A percentile compares a stretch with the other conserved stretches of the same genome.
These are phyloP conservation scores for Agonum fuliginosum DNA, from an alignment of 2,888 invertebrate species.

Conservation along the genomic window DNA sequence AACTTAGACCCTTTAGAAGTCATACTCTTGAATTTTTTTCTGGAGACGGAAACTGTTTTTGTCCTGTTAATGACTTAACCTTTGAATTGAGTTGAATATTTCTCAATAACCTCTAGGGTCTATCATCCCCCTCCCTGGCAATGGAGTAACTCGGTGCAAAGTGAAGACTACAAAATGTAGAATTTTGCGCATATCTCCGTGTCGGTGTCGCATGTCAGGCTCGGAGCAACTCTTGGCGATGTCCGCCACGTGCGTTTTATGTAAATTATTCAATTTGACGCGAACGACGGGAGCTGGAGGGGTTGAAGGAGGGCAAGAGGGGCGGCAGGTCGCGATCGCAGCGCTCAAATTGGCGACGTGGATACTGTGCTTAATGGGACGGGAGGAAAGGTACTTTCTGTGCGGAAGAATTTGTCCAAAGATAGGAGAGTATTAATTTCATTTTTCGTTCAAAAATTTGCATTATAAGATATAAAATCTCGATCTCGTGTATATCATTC, in stretches of 20 bases:
- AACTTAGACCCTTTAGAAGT: too few species aligned
- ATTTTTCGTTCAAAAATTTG: too few species aligned
- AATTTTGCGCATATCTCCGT: slow-evolving; percentile 46
- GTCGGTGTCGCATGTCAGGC: slow-evolving; percentile 48
- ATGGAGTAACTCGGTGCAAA: slow-evolving; percentile 42
- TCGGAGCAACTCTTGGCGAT: neutral
- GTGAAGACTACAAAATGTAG: slow-evolving; percentile 46
- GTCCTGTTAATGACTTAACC: too few species aligned
- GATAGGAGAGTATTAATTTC: too few species aligned
- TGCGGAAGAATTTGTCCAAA: neutral
- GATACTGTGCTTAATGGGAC: slow-evolving; percentile 27
- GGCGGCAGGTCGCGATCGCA: slow-evolving; percentile 7
- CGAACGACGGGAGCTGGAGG: neutral
- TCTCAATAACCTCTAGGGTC: too few species aligned
- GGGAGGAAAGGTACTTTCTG: neutral
- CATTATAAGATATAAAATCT: too few species aligned
- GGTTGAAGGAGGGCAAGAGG: neutral
- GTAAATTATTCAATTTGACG: slow-evolving; percentile 58
- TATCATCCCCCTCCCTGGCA: too few species aligned
- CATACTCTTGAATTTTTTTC: too few species aligned
- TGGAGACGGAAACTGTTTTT: too few species aligned
- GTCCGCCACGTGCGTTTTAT: slow-evolving; percentile 56
- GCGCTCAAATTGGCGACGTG: slow-evolving; percentile 22
- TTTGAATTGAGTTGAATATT: too few species aligned
- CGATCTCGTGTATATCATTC: too few species aligned